Evolutionary conservation across 2,888 invertebrate genomes (phyloP), one percentile per base, ranked within the genome.

Genomic region (Poecilobothrus nobilitatus): DNA sequence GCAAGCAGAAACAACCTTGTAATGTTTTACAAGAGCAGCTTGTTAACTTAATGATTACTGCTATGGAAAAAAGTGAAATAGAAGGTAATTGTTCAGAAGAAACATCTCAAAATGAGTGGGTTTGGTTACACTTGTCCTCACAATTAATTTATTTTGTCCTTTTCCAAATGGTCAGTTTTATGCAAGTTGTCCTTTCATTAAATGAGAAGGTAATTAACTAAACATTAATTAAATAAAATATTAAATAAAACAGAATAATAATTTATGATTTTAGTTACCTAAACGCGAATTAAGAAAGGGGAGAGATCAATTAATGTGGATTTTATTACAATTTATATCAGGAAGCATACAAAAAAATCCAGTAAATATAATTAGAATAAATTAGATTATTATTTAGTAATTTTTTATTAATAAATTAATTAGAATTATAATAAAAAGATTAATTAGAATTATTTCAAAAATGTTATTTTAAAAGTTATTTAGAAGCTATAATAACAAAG

Each of bases 261-360:
- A 5, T 4, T 27, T 27, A 4, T 27, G 2, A 27, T 27, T 27
- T 27, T 27, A 88, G 87, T 81, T 94, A 61, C 86, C 89, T 64
- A 90, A 89, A 9, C 86, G 91, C 73, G 93, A 94, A 76, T 84
- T 95, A 78, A 87, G 91, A 71, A 92, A 94, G 80, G 96, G 97
- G 0, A 85, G 98, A 66, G 97, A 97, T 82, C 96, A 98, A 76
- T 84, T 99, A n/a, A 98, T 99, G 97, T 98, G 98, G 97, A 92
- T 96, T 22, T 83, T 98, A 21, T 83, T 99, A 64, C 98, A 99
- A 83, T 97, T 96, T 77, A 94, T 98, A 75, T 97, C 97, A 0
- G 97, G 97, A 66, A 95, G 95, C 77, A 96, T 96, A 76, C 95
- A 95, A 80, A 89, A 95, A 74, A 96, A 96, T 82, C 93, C 95